phyloP scores from a whole-genome alignment of 2,113 vertebrate genomes.

The Malurus cyaneus region DNA sequence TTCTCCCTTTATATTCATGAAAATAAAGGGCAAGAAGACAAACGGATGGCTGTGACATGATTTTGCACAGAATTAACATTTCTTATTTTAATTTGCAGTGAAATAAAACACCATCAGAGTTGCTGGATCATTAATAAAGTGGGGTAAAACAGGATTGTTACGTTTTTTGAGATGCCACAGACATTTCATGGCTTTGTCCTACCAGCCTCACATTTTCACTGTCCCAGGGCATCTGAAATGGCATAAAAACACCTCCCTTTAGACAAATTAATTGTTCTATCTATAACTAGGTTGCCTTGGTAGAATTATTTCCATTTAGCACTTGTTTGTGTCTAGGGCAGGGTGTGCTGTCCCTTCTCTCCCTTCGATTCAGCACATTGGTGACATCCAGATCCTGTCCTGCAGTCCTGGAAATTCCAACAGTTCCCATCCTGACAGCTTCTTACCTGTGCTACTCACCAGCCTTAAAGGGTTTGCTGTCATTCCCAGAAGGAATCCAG shows the following conservation, averaged over 20 bases:
- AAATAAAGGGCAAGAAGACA: background rate
- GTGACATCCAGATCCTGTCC: background rate
- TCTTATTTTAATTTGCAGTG: background rate
- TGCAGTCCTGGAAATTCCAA: background rate
- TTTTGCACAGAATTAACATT: background rate
- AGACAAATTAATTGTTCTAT: background rate
- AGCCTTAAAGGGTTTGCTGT: background rate
- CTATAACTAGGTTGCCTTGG: background rate
- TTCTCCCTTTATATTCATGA: background rate
- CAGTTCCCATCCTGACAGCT: background rate
- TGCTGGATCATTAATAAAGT: background rate
- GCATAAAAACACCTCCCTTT: background rate
- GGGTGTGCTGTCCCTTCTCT: background rate
- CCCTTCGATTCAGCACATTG: background rate
- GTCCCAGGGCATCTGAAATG: background rate
- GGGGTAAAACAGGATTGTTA: background rate
- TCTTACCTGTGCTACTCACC: background rate
- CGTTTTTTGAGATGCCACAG: background rate
- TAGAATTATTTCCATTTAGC: background rate
- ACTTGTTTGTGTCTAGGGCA: background rate
- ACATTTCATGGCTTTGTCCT: background rate
- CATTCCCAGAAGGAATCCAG: background rate
- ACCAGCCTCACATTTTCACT: background rate
- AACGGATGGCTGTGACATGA: background rate
- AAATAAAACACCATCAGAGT: background rate